Conservation (phyloP, 2,797 vertebrate genomes). For the Sarcoramphus papa region DNA sequence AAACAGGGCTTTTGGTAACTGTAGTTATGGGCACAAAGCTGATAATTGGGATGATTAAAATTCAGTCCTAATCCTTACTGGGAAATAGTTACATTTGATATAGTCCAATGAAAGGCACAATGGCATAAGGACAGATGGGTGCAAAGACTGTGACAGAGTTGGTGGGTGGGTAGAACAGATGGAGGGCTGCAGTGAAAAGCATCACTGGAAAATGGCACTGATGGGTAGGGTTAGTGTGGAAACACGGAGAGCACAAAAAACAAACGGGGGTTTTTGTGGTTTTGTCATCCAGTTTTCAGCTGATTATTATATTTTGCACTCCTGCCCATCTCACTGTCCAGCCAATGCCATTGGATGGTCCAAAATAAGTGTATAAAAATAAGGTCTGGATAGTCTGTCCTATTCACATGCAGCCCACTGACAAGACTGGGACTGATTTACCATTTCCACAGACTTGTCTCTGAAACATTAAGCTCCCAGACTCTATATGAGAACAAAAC, state of each 20-base stretch:
- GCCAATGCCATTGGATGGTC: neutral
- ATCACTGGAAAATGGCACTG: neutral
- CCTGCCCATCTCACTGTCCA: neutral
- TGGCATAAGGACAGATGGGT: neutral
- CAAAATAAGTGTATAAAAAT: neutral
- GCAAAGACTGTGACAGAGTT: neutral
- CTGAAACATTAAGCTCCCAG: neutral
- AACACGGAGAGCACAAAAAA: neutral
- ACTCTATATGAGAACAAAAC: neutral
- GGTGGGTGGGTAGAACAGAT: neutral
- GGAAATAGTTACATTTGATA: neutral
- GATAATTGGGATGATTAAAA: neutral
- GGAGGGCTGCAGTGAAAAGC: neutral
- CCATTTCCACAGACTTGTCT: neutral
- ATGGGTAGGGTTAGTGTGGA: neutral
- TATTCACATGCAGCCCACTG: neutral
- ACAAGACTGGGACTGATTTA: neutral
- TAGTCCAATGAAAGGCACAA: neutral
- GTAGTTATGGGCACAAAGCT: neutral
- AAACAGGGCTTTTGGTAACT: neutral
- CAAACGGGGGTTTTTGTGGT: neutral
- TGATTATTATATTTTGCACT: neutral
- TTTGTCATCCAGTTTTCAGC: neutral
- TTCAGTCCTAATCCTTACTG: neutral
- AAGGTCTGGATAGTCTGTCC: neutral